These are phyloP conservation scores for Drosophila silvestris DNA, from an alignment of 2,888 invertebrate species.

Conservation along the genomic window DNA sequence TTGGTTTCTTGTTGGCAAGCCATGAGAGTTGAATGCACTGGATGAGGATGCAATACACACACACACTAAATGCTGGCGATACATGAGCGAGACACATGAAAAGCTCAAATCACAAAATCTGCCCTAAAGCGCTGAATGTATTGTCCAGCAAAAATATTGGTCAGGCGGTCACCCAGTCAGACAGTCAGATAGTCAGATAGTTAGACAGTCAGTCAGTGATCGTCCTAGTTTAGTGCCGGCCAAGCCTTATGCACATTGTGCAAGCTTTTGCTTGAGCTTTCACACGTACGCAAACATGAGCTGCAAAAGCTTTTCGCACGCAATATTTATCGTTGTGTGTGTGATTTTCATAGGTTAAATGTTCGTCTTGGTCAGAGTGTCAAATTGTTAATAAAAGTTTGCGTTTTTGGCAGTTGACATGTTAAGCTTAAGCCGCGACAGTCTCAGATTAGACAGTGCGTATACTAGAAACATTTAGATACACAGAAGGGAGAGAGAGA, in stretches of 20 bases:
- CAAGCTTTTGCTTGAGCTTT: constrained; percentile 5
- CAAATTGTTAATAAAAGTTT: neutral
- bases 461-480: neutral
- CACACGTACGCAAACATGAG: neutral
- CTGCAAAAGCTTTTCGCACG: neutral
- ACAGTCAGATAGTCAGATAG: constrained; percentile 13
- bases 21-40: constrained; percentile 50
- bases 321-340: constrained; percentile 1
- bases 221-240: neutral
- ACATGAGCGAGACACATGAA: constrained; percentile 33
- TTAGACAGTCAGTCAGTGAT: neutral
- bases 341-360: constrained; percentile 35
- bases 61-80: constrained; percentile 59
- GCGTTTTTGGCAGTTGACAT: constrained; percentile 18
- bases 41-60: constrained; percentile 67
- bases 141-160: constrained; percentile 40
- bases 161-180: constrained; percentile 24
- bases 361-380: neutral
- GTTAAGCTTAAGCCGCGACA: constrained; percentile 36
- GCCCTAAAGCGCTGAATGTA: constrained; percentile 10
- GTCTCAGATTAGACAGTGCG: constrained; percentile 16
- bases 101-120: constrained; percentile 22
- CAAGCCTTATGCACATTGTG: neutral
- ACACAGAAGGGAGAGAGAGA: constrained; percentile 20
- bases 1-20: constrained; percentile 36